phyloP scores from a whole-genome alignment of 2,888 invertebrate genomes.

The Lithodes maja region DNA sequence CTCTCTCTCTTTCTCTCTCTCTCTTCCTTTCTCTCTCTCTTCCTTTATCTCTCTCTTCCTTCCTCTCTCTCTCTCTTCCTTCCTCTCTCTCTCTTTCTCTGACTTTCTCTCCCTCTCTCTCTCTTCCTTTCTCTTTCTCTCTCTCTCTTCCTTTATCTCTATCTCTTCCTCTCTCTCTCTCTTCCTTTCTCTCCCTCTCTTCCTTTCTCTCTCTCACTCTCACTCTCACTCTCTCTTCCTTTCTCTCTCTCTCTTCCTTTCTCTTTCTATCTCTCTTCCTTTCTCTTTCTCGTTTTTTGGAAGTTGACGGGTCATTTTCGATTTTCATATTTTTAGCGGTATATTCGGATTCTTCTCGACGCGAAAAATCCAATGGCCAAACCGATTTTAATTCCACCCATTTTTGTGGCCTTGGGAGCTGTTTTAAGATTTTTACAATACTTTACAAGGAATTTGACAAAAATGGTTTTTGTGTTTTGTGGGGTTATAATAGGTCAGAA shows the following conservation, averaged over 20 bases:
- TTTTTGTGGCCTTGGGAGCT: too few relatives aligned
- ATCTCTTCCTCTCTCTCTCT: not conserved
- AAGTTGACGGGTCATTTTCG: too few relatives aligned
- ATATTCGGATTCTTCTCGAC: too few relatives aligned
- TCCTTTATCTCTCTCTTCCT: not conserved
- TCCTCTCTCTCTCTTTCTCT: constrained; percentile 2
- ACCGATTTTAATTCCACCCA: too few relatives aligned
- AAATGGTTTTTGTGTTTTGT: too few relatives aligned
- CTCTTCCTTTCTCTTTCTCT: constrained; percentile 1
- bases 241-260: not conserved
- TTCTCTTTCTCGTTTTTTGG: not conserved
- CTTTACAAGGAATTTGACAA: too few relatives aligned
- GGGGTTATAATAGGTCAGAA: too few relatives aligned
- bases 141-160: not conserved
- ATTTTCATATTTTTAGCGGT: too few relatives aligned
- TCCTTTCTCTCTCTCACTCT: not conserved
- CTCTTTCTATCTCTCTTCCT: not conserved
- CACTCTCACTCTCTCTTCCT: not conserved
- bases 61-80: not conserved
- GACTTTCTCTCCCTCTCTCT: not conserved
- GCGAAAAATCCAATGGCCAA: too few relatives aligned
- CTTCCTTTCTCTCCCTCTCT: not conserved
- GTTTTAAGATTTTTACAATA: too few relatives aligned
- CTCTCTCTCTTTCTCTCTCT: too few relatives aligned
- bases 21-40: not conserved